Evolutionary conservation across 2,113 vertebrate species (phyloP), one percentile per base, ranked within the genome.

Genomic region (Caranx melampygus): DNA sequence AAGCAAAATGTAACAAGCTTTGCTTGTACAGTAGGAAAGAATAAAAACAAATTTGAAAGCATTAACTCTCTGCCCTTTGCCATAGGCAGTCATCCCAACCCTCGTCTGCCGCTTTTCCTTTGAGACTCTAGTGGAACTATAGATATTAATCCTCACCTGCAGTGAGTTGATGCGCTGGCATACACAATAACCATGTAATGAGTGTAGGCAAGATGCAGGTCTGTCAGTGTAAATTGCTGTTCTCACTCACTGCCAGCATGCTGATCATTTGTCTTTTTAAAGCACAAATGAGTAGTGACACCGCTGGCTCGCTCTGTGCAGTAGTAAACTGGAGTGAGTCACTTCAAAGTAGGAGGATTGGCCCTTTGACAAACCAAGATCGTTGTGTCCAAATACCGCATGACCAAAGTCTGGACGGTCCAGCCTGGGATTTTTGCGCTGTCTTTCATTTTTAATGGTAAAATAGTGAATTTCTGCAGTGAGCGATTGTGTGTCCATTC

Each of bases 21-120:
- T 89, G 88, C 78, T 90, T 90, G 31, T 77, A 88, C 84, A 86
- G 89, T 89, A 87, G 90, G 81, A 86, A 87, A 85, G 79, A 78
- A 87, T 90, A 55, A 88, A 88, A 86, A 81, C 71, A 64, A 60
- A 88, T 86, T 67, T 82, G 83, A 91, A 90, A 88, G 49, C 81
- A 84, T 91, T 71, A 87, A 81, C 86, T 85, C 65, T 79, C 76
- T 87, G 75, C 52, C 77, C 75, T 88, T 81, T 75, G 77, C 80
- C 59, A 65, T 51, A 51, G 73, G 87, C 88, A 51, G 21, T 69
- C 71, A 60, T 59, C 73, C 65, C 54, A 60, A 3, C 47, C 67
- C 64, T 31, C 64, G 47, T 77, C 68, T 64, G 61, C 66, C 68
- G 61, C n/a, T 75, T 81, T 80, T 75, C 34, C 40, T 74, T 21